Conservation (phyloP, 92 coral and sea anemone genomes). For the Phenganax marumi region DNA sequence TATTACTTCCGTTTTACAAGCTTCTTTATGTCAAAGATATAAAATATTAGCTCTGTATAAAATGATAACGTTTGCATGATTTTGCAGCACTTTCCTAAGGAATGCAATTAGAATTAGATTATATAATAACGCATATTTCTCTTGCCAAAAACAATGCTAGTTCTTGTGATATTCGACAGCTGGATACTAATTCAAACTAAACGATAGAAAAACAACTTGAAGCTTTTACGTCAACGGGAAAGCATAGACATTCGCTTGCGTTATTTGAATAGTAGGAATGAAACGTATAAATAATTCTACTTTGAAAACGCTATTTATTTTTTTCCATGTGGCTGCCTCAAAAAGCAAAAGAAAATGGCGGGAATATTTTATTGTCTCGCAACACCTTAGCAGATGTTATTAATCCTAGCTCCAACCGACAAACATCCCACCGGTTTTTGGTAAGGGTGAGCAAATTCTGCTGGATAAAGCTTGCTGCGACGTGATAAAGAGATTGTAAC, state of each 20-base stretch:
- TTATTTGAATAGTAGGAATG: background rate
- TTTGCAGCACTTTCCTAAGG: background rate
- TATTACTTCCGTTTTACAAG: background rate
- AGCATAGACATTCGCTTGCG: conserved; percentile 1
- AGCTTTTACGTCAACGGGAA: background rate
- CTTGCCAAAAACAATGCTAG: background rate
- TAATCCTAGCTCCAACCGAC: background rate
- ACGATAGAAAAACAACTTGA: background rate
- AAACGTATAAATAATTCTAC: background rate
- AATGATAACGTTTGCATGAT: background rate
- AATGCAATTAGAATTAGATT: background rate
- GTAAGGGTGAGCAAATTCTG: background rate
- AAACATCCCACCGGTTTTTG: conserved; percentile 1
- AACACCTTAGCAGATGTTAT: conserved; percentile 12
- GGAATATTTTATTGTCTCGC: conserved; percentile 6
- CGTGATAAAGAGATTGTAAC: background rate
- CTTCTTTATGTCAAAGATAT: background rate
- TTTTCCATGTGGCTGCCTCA: background rate
- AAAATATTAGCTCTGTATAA: background rate
- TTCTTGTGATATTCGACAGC: conserved; percentile 6
- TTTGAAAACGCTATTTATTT: background rate
- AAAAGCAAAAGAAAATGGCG: conserved; percentile 1
- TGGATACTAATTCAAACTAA: background rate
- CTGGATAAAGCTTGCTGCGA: background rate
- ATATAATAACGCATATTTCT: conserved; percentile 29